phyloP scores from a whole-genome alignment of 2,797 vertebrate genomes.

The Galagoides demidoff region DNA sequence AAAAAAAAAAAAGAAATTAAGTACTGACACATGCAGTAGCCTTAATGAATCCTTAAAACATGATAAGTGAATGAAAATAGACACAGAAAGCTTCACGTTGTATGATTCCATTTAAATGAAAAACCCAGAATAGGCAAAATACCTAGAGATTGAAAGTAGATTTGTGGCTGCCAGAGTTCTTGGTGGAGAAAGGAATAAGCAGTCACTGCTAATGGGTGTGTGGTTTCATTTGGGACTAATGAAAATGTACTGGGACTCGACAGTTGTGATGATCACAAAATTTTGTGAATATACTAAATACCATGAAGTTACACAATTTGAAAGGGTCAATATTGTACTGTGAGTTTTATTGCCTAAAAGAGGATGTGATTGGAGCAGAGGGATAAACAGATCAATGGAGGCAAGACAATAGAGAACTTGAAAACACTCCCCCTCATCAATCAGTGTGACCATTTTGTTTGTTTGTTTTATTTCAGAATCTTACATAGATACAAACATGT shows the following conservation, averaged over 20 bases:
- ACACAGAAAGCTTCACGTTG: not conserved
- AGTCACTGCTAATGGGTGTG: not conserved
- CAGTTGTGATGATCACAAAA: not conserved
- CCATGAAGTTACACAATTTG: not conserved
- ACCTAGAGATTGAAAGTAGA: not conserved
- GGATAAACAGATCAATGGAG: not conserved
- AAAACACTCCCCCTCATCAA: not conserved
- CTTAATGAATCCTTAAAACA: not conserved
- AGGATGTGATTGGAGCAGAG: not conserved
- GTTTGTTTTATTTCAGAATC: too few species aligned
- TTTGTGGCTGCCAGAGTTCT: not conserved
- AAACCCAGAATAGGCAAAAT: not conserved
- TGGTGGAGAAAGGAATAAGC: not conserved
- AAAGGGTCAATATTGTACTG: not conserved
- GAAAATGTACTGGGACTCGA: not conserved
- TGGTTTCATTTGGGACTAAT: accelerated
- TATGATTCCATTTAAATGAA: not conserved
- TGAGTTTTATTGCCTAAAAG: not conserved
- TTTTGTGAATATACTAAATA: not conserved
- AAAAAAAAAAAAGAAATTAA: not conserved
- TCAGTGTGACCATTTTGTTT: too few species aligned
- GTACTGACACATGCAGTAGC: not conserved
- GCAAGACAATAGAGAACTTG: not conserved
- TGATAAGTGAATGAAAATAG: not conserved
- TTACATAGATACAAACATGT: too few species aligned